Conservation (phyloP, 1,140 invertebrate genomes). For the Papilio machaon region DNA sequence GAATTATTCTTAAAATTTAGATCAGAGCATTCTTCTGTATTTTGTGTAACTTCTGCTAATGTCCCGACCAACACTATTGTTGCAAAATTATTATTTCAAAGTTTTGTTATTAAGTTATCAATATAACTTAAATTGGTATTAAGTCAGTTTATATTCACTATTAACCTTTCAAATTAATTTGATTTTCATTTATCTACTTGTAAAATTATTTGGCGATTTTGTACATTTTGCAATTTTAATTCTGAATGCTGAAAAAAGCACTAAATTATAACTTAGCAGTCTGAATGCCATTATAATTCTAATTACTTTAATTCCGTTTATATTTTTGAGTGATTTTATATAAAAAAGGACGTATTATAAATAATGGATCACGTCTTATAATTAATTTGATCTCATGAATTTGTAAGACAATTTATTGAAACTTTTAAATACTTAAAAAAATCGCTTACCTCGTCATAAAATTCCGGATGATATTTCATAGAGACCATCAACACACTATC, state of each 20-base stretch:
- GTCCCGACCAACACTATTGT: not conserved
- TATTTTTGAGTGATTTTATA: not conserved
- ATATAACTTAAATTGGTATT: not conserved
- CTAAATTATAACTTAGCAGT: not conserved
- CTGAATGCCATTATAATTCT: not conserved
- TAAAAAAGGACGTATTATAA: not conserved
- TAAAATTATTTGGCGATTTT: not conserved
- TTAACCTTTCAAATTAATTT: too few species aligned
- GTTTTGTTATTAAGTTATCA: not conserved
- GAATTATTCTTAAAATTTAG: not conserved
- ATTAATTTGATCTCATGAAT: not conserved
- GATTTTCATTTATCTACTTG: not conserved
- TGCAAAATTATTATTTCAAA: not conserved
- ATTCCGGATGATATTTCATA: conserved; percentile 32
- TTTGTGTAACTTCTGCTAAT: too few species aligned
- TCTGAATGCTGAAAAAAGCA: not conserved
- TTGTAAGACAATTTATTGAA: not conserved
- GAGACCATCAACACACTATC: conserved; percentile 36
- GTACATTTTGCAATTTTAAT: too few species aligned
- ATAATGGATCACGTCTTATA: not conserved
- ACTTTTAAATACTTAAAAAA: conserved; percentile 12
- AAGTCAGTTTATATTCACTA: not conserved
- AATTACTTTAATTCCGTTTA: not conserved
- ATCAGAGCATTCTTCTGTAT: not conserved
- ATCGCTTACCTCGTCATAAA: conserved; percentile 34